phyloP scores from a whole-genome alignment of 37 sponge, comb jelly and placozoan species.

The Amphimedon queenslandica region DNA sequence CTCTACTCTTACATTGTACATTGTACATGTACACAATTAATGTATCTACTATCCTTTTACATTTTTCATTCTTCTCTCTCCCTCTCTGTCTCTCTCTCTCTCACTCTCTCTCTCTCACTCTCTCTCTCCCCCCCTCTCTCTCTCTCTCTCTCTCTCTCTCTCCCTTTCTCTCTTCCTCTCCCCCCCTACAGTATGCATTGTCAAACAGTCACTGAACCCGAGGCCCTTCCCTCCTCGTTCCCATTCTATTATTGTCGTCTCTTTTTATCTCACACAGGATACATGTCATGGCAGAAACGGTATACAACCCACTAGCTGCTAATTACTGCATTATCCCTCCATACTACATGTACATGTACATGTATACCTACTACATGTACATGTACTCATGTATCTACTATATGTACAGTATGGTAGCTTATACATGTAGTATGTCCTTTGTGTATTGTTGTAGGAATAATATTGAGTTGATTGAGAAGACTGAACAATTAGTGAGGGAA shows the following conservation, averaged over 20 bases:
- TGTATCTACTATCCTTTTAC: not conserved
- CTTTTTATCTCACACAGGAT: constrained; percentile 70
- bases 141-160: not conserved
- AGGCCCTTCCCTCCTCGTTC: constrained; percentile 18
- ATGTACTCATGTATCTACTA: no score
- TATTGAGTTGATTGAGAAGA: constrained; percentile 75
- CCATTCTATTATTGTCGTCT: constrained; percentile 71
- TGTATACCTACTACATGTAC: no score
- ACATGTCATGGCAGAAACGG: constrained; percentile 61
- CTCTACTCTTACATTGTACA: not conserved
- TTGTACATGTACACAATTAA: not conserved
- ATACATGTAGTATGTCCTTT: not conserved
- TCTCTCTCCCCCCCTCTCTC: constrained; percentile 3
- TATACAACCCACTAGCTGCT: not conserved
- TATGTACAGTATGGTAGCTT: not conserved
- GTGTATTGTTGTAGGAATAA: constrained; percentile 49
- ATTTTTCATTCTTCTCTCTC: no score
- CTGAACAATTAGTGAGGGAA: constrained; percentile 77
- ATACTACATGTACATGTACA: no score
- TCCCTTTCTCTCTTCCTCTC: not conserved
- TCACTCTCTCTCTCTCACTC: constrained; percentile 13
- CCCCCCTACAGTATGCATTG: constrained; percentile 40
- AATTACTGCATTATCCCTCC: not conserved
- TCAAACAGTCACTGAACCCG: constrained; percentile 19
- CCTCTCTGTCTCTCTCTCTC: constrained; percentile 5